A percentile compares a stretch with the other conserved stretches of the same genome.
phyloP scores from a whole-genome alignment of 2,797 vertebrate species.

The Lepilemur septentrionalis region DNA sequence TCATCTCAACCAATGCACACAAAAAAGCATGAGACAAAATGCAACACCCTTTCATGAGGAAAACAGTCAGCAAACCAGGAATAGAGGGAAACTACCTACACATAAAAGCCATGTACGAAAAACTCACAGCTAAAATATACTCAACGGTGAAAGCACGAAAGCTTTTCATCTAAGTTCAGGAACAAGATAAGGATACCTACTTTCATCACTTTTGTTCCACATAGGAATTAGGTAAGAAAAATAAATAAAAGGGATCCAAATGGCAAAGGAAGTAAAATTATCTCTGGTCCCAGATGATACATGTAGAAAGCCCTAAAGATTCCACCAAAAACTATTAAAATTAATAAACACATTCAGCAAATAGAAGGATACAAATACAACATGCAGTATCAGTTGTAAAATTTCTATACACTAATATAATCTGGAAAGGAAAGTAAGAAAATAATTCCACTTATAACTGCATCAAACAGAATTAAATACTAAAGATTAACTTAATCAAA shows the following conservation, averaged over 20 bases:
- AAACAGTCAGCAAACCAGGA: not conserved
- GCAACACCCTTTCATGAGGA: not conserved
- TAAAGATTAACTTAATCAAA: not conserved
- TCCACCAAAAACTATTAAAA: not conserved
- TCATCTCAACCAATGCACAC: not conserved
- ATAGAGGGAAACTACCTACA: not conserved
- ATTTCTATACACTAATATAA: not conserved
- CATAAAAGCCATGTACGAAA: not conserved
- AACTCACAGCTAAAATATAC: not conserved
- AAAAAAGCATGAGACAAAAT: not conserved
- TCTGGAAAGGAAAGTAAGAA: not conserved
- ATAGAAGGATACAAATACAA: not conserved
- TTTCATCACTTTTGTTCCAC: not conserved
- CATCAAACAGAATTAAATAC: not conserved
- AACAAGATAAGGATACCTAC: not conserved
- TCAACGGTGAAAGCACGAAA: not conserved
- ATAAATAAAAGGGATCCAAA: not conserved
- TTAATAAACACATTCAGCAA: not conserved
- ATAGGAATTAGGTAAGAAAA: not conserved
- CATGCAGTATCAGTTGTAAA: not conserved
- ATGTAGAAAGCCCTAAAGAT: not conserved
- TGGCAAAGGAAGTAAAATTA: not conserved
- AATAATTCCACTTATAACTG: not conserved
- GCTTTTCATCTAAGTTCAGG: not conserved
- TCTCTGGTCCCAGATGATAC: not conserved